phyloP scores from a whole-genome alignment of 92 coral and sea anemone species.

The Palythoa caribaeorum region DNA sequence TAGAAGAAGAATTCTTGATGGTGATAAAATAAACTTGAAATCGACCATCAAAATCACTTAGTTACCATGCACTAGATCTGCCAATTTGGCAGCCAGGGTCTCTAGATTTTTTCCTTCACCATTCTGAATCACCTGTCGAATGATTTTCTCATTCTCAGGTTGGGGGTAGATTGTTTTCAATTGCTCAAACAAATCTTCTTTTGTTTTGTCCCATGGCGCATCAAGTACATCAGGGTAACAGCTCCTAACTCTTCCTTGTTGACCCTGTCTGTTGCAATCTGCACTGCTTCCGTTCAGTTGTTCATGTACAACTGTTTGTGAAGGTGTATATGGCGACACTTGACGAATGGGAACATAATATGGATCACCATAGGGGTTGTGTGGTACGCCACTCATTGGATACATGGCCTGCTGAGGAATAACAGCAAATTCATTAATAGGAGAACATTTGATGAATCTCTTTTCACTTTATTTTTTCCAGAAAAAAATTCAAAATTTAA shows the following conservation, averaged over 20 bases:
- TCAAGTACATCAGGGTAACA: constrained; percentile 3
- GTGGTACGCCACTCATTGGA: constrained; percentile 10
- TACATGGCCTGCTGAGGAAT: constrained; percentile 21
- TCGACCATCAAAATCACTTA: neutral
- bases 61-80: constrained; percentile 1
- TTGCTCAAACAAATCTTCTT: constrained; percentile 1
- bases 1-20: neutral
- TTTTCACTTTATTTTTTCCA: neutral
- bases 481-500: neutral
- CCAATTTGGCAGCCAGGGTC: constrained; percentile 1
- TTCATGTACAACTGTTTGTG: constrained; percentile 14
- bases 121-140: constrained; percentile 18
- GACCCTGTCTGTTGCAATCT: neutral
- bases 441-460: neutral
- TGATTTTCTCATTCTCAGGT: constrained; percentile 10
- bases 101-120: neutral
- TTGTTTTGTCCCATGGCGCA: constrained; percentile 26
- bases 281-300: neutral
- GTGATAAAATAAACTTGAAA: neutral
- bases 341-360: constrained; percentile 38
- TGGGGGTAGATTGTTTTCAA: constrained; percentile 1
- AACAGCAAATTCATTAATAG: neutral
- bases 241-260: neutral
- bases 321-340: constrained; percentile 10
- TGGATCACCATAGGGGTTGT: constrained; percentile 20